phyloP scores from a whole-genome alignment of 2,113 vertebrate species.

The Corynorhinus townsendii region DNA sequence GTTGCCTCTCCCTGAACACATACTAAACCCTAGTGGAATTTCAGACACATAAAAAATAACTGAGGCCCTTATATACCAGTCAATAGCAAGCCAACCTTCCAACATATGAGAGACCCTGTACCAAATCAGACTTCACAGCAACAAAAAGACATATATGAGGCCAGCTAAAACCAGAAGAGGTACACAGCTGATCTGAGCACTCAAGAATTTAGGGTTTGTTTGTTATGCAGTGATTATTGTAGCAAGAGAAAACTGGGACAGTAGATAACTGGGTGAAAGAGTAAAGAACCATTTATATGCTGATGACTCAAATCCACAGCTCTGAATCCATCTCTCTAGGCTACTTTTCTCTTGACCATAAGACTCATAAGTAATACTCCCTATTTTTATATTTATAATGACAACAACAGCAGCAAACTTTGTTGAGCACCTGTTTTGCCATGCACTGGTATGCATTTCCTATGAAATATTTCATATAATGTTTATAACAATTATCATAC shows the following conservation, averaged over 20 bases:
- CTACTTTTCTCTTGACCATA: not conserved
- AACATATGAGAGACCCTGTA: not conserved
- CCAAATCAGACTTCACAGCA: not conserved
- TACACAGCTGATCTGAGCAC: not conserved
- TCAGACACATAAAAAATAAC: not conserved
- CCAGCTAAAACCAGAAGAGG: not conserved
- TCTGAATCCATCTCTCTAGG: not conserved
- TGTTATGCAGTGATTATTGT: not conserved
- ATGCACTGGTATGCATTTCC: not conserved
- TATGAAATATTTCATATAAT: not conserved
- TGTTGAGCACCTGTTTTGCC: not conserved
- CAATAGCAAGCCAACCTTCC: not conserved
- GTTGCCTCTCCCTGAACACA: not conserved
- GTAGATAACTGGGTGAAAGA: not conserved
- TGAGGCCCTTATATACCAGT: not conserved
- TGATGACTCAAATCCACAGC: not conserved
- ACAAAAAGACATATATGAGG: not conserved
- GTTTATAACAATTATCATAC: not conserved
- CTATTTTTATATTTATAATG: not conserved
- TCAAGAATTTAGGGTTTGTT: not conserved
- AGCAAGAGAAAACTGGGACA: not conserved
- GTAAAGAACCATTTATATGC: not conserved
- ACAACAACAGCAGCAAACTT: not conserved
- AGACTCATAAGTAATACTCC: not conserved
- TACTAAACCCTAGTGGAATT: not conserved